phyloP scores from a whole-genome alignment of 1,140 invertebrate species.

The Agrypnia vestita region DNA sequence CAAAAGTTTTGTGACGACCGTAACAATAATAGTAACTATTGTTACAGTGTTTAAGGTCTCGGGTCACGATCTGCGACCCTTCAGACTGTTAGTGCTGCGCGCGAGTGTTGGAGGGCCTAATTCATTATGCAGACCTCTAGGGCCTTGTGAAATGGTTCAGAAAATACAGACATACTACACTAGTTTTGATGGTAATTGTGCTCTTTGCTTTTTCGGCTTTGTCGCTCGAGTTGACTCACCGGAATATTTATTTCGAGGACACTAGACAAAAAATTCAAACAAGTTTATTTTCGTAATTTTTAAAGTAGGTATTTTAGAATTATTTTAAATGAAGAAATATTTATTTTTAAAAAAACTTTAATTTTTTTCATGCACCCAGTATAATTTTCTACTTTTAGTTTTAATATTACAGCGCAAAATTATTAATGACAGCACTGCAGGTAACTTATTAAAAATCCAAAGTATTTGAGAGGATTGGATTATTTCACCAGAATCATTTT shows the following conservation, averaged over 20 bases:
- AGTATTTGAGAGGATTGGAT: too few species aligned
- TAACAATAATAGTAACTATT: conserved; percentile 21
- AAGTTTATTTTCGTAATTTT: too few species aligned
- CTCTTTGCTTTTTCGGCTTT: conserved; percentile 20
- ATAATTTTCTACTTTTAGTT: too few species aligned
- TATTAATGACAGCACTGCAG: too few species aligned
- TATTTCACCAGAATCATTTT: too few species aligned
- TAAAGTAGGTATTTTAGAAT: too few species aligned
- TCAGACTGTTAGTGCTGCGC: not conserved
- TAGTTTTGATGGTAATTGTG: conserved; percentile 33
- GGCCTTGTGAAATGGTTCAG: conserved; percentile 30
- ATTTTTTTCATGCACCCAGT: too few species aligned
- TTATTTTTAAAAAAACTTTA: too few species aligned
- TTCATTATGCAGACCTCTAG: conserved; percentile 40
- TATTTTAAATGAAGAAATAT: too few species aligned
- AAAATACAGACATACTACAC: conserved; percentile 41
- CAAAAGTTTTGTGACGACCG: not conserved
- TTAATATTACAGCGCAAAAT: too few species aligned
- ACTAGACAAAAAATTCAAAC: too few species aligned
- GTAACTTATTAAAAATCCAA: too few species aligned
- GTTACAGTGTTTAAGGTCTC: conserved; percentile 2
- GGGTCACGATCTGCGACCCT: conserved; percentile 16
- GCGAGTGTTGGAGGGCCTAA: not conserved
- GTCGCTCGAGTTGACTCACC: not conserved
- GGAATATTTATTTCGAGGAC: not conserved